phyloP scores from a whole-genome alignment of 2,888 invertebrate genomes.

The Hydropsyche betteni region DNA sequence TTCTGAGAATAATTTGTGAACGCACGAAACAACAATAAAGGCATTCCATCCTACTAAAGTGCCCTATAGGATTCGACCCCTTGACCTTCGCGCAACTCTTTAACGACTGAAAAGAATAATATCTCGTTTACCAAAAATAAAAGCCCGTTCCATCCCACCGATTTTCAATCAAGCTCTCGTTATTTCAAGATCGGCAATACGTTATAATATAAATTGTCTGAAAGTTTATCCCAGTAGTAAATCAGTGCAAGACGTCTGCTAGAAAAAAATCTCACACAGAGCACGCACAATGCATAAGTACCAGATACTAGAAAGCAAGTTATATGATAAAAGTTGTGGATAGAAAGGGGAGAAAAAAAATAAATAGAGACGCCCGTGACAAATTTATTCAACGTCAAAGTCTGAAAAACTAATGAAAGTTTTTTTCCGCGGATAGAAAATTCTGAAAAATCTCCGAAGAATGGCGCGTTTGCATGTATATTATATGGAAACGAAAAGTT shows the following conservation, averaged over 20 bases:
- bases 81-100: no score
- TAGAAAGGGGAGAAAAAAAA: not conserved
- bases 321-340: constrained; percentile 29
- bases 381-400: constrained; percentile 36
- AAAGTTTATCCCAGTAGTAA: constrained; percentile 24
- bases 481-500: not conserved
- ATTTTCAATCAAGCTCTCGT: no score
- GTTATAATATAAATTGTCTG: no score
- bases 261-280: not conserved
- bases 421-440: constrained; percentile 7
- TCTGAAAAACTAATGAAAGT: constrained; percentile 38
- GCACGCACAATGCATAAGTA: not conserved
- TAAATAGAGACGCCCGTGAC: constrained; percentile 32
- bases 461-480: not conserved
- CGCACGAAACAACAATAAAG: no score
- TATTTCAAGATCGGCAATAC: no score
- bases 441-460: not conserved
- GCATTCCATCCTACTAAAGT: no score
- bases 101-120: no score
- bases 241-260: constrained; percentile 33
- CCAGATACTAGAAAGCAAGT: constrained; percentile 15
- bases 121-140: no score
- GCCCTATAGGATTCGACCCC: no score
- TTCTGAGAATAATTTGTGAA: no score
- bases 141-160: no score